phyloP scores from a whole-genome alignment of 2,113 vertebrate genomes.

The Brachyhypopomus occidentalis region DNA sequence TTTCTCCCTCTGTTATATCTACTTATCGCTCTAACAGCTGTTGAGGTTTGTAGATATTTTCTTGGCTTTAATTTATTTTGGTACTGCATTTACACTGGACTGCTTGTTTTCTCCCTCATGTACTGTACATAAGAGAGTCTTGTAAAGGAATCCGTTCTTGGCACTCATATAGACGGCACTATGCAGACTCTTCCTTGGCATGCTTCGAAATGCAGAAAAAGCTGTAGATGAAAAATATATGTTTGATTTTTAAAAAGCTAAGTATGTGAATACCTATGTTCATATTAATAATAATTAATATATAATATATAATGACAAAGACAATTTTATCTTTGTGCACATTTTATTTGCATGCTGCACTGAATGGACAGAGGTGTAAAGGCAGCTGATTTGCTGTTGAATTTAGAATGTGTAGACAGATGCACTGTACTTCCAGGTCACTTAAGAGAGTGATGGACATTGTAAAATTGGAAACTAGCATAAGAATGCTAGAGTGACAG shows the following conservation, averaged over 20 bases:
- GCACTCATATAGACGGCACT: conserved; percentile 78
- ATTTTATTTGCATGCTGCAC: conserved; percentile 80
- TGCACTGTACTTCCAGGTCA: conserved; percentile 65
- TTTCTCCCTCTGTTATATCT: conserved; percentile 9
- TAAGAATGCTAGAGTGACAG: conserved; percentile 53
- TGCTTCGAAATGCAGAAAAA: conserved; percentile 81
- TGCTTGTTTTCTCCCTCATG: conserved; percentile 50
- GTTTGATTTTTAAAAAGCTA: conserved; percentile 70
- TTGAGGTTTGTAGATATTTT: conserved; percentile 47
- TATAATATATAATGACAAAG: conserved; percentile 53
- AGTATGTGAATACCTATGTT: conserved; percentile 57
- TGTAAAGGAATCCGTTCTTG: conserved; percentile 69
- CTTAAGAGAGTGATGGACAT: conserved; percentile 47
- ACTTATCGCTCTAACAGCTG: conserved; percentile 29
- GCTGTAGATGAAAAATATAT: conserved; percentile 74
- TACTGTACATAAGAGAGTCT: conserved; percentile 72
- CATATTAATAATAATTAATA: conserved; percentile 38
- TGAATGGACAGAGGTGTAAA: conserved; percentile 59
- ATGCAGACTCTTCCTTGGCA: conserved; percentile 82
- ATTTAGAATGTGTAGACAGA: conserved; percentile 70
- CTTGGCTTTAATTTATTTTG: conserved; percentile 53
- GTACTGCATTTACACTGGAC: conserved; percentile 50
- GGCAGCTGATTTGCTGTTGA: conserved; percentile 64
- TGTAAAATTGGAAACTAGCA: conserved; percentile 62
- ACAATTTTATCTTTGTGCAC: conserved; percentile 68